These are phyloP conservation scores for Gambelia wislizenii DNA, from an alignment of 2,797 vertebrate genomes.

Conservation along the genomic window DNA sequence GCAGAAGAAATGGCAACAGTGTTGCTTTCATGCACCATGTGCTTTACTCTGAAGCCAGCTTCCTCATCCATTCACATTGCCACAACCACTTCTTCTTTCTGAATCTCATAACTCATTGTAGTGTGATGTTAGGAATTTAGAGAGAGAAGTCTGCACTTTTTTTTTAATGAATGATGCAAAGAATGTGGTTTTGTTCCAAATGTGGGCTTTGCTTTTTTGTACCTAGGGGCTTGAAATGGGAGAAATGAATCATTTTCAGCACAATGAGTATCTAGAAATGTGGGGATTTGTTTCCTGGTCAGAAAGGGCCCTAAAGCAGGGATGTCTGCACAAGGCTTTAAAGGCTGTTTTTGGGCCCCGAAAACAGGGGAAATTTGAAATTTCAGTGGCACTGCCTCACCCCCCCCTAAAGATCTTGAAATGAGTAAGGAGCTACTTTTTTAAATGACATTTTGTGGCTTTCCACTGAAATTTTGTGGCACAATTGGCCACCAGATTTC, in stretches of 20 bases:
- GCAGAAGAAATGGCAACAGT: not conserved
- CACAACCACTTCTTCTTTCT: slow-evolving; percentile 21
- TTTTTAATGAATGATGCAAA: not conserved
- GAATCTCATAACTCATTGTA: slow-evolving; percentile 32
- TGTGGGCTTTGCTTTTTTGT: not conserved
- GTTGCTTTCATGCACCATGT: slow-evolving; percentile 20
- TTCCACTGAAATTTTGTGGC: too few species aligned
- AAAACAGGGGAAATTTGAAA: too few species aligned
- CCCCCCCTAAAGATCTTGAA: too few species aligned
- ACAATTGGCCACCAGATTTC: not conserved
- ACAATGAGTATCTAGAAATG: not conserved
- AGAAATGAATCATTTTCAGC: not conserved
- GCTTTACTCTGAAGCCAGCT: not conserved
- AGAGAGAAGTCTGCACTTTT: not conserved
- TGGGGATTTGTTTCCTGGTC: not conserved
- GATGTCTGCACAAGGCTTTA: too few species aligned
- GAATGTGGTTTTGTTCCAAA: not conserved
- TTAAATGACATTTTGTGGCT: too few species aligned
- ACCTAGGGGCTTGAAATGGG: not conserved
- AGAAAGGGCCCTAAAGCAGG: not conserved
- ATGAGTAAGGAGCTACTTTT: too few species aligned
- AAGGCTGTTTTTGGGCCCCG: not conserved
- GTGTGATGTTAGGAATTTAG: slow-evolving; percentile 10
- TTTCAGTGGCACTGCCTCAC: not conserved
- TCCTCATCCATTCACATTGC: not conserved